Conservation (phyloP, 1,140 invertebrate species). For the Trichogramma pretiosum region DNA sequence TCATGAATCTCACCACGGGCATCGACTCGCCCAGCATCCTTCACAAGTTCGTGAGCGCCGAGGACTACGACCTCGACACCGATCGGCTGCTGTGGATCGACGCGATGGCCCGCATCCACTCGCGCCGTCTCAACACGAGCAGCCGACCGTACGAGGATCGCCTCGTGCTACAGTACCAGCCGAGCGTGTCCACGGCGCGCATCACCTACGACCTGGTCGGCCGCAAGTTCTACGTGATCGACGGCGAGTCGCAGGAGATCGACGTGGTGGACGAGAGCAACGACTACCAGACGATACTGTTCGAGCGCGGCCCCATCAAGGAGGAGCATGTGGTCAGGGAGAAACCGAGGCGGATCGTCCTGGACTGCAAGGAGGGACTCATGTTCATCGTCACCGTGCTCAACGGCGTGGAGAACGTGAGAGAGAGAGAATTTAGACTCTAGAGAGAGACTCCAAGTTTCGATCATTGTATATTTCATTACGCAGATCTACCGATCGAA, state of each 20-base stretch:
- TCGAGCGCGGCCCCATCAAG: neutral
- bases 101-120: neutral
- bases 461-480: too few relatives aligned
- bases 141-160: too few relatives aligned
- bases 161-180: neutral
- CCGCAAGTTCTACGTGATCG: constrained; percentile 1
- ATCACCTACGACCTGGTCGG: neutral
- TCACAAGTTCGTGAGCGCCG: too few relatives aligned
- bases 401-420: constrained; percentile 1
- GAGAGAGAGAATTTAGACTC: too few relatives aligned
- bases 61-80: neutral
- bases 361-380: neutral
- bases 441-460: too few relatives aligned
- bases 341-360: neutral
- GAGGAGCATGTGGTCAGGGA: constrained; percentile 1
- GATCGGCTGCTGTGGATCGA: neutral
- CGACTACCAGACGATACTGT: neutral
- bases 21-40: too few relatives aligned
- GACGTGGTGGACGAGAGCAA: neutral
- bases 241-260: constrained; percentile 1
- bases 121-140: neutral
- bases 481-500: neutral
- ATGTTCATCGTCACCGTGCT: constrained; percentile 2
- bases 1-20: too few relatives aligned
- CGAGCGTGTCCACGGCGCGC: neutral